These are phyloP conservation scores for Ophthalmolycus amberensis DNA, from an alignment of 2,113 vertebrate genomes.

Conservation along the genomic window DNA sequence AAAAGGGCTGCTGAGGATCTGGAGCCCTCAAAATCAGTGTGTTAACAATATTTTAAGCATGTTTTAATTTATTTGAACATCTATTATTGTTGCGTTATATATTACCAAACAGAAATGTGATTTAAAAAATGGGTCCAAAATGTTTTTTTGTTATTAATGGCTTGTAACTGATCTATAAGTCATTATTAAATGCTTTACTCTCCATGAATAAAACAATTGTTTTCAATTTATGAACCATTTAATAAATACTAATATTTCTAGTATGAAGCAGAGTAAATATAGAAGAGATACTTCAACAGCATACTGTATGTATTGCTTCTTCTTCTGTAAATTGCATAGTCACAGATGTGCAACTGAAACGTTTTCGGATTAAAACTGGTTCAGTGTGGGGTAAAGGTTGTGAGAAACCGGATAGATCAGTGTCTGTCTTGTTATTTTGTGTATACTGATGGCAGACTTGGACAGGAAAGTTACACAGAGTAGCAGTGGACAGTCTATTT, in stretches of 20 bases:
- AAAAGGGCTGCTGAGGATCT: background rate
- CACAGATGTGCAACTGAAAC: background rate
- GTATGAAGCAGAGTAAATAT: background rate
- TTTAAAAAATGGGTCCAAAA: background rate
- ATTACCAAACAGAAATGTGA: background rate
- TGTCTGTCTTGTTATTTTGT: conserved; percentile 54
- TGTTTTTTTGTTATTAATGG: background rate
- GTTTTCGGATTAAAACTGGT: background rate
- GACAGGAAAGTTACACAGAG: conserved; percentile 52
- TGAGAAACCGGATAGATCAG: conserved; percentile 25
- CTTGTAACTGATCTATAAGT: background rate
- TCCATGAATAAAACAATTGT: background rate
- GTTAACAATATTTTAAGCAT: background rate
- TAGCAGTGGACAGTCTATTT: conserved; percentile 65
- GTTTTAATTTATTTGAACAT: background rate
- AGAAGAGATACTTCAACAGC: background rate
- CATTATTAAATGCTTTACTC: background rate
- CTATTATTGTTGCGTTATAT: background rate
- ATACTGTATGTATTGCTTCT: background rate
- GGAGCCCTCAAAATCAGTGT: background rate
- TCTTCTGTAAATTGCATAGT: background rate
- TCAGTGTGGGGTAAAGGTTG: background rate
- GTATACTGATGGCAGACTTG: conserved; percentile 50
- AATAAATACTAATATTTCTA: background rate
- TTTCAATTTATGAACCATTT: background rate